phyloP scores from a whole-genome alignment of 2,888 invertebrate species.

The Tortricodes alternella region DNA sequence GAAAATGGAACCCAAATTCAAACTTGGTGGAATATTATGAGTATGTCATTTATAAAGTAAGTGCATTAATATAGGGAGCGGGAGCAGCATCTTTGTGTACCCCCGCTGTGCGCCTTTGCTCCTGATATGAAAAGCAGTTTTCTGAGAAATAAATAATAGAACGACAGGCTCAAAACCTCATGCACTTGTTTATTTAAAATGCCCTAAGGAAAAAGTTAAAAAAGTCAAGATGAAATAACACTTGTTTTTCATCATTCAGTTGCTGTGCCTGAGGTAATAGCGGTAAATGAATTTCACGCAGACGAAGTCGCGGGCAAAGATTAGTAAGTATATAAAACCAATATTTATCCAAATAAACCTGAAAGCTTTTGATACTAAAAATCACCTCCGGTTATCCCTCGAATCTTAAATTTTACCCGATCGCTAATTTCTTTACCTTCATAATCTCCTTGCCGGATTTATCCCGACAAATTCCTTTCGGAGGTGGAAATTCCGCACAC shows the following conservation, averaged over 20 bases:
- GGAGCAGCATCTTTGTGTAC: slow-evolving; percentile 64
- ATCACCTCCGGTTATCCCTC: slow-evolving; percentile 30
- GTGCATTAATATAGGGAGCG: slow-evolving; percentile 66
- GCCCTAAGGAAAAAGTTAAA: slow-evolving; percentile 7
- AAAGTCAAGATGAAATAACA: neutral
- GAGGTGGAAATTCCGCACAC: slow-evolving; percentile 53
- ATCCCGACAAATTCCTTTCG: slow-evolving; percentile 42
- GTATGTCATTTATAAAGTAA: slow-evolving; percentile 71
- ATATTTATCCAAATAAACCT: slow-evolving; percentile 22
- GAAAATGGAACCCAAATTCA: slow-evolving; percentile 58
- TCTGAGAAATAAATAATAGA: slow-evolving; percentile 71
- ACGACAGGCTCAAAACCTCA: slow-evolving; percentile 53
- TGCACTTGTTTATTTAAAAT: too few relatives aligned
- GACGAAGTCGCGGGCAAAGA: too few relatives aligned
- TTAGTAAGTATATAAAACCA: slow-evolving; percentile 16
- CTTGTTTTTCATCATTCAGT: neutral
- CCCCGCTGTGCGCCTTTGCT: slow-evolving; percentile 63
- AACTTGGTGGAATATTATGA: slow-evolving; percentile 65
- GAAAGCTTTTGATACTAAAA: slow-evolving; percentile 27
- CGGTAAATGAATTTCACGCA: too few relatives aligned
- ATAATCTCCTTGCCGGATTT: slow-evolving; percentile 42
- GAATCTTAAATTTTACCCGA: slow-evolving; percentile 34
- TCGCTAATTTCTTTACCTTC: slow-evolving; percentile 41
- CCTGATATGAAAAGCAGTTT: slow-evolving; percentile 78
- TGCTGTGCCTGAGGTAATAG: neutral